A percentile compares a stretch with the other conserved stretches of the same genome.
Evolutionary conservation across 2,797 vertebrate species (phyloP).

Genomic region (Cynopterus sphinx): DNA sequence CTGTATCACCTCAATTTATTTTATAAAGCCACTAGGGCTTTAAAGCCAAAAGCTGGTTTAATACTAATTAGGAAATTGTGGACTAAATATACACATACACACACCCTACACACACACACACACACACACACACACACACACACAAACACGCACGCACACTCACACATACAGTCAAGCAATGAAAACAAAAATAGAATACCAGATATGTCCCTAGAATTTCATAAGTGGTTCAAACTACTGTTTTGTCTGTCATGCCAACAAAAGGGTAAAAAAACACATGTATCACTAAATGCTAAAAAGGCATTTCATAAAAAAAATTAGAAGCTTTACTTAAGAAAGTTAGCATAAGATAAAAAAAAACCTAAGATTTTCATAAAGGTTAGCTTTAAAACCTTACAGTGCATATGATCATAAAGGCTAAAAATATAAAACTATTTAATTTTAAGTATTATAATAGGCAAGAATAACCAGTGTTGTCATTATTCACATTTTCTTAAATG

Average conservation of each 20-base stretch:
- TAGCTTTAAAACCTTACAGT: neutral
- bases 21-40: neutral
- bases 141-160: too few species aligned
- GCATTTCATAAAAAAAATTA: neutral
- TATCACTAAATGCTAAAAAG: slow-evolving; percentile 56
- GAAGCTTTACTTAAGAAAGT: neutral
- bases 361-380: neutral
- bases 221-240: neutral
- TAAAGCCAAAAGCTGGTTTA: neutral
- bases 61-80: neutral
- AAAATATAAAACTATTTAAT: neutral
- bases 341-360: neutral
- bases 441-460: neutral
- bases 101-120: neutral
- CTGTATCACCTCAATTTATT: neutral
- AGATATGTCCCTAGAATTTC: neutral
- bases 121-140: neutral
- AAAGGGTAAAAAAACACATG: neutral
- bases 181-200: neutral
- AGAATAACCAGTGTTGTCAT: neutral
- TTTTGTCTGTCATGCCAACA: neutral
- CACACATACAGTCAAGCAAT: neutral
- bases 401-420: neutral
- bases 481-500: slow-evolving; percentile 15
- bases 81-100: neutral